These are phyloP conservation scores for Solea solea DNA, from an alignment of 2,113 vertebrate genomes.

Conservation along the genomic window DNA sequence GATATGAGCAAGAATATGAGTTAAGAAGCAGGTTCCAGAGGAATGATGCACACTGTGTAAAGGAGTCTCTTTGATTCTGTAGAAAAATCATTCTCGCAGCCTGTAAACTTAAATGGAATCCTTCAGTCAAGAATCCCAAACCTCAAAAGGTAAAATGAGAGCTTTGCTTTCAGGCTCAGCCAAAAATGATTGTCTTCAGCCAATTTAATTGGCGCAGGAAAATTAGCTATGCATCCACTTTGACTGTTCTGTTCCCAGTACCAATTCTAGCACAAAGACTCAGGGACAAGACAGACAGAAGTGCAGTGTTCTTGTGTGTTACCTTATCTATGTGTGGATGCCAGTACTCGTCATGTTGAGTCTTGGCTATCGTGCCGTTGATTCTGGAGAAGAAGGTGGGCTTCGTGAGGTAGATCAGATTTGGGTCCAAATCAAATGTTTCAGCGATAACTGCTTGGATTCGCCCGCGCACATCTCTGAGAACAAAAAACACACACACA, in stretches of 20 bases:
- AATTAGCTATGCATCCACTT: background rate
- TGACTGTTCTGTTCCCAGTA: background rate
- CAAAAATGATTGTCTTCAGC: background rate
- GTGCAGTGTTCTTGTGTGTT: background rate
- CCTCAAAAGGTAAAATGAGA: background rate
- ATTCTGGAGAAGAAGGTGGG: conserved; percentile 98
- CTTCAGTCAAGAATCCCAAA: background rate
- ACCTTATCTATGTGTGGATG: conserved; percentile 97
- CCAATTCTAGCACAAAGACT: background rate
- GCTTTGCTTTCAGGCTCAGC: background rate
- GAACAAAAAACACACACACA: conserved; percentile 8
- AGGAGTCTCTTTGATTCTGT: background rate
- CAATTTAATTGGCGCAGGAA: background rate
- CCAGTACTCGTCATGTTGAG: conserved; percentile 95
- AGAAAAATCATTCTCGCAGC: background rate
- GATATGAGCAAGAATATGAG: too few relatives aligned
- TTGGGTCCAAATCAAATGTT: conserved; percentile 84
- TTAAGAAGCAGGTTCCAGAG: too few relatives aligned
- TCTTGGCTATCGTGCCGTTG: conserved; percentile 89
- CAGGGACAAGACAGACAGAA: too few relatives aligned
- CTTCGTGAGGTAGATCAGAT: conserved; percentile 90
- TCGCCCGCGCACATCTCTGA: conserved; percentile 84
- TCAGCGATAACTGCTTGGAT: conserved; percentile 88
- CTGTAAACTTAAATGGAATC: background rate
- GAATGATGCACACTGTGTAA: background rate